Percentiles rank a stretch among this genome's conserved stretches.
Evolutionary conservation across 2,888 invertebrate species (phyloP).

Genomic region (Drosophila nr. perissopoda): DNA sequence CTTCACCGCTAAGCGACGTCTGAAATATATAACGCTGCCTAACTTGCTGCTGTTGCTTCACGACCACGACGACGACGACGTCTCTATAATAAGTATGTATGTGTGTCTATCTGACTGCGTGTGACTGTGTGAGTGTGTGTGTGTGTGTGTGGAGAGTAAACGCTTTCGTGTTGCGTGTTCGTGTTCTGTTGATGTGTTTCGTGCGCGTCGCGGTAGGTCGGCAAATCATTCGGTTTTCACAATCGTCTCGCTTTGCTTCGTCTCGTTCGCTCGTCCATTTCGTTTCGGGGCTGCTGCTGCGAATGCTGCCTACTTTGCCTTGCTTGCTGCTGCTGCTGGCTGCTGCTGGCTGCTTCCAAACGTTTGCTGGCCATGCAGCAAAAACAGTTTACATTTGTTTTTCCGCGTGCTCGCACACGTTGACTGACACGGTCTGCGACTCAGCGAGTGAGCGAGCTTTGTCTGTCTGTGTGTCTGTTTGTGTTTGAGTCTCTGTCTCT

Average conservation of each 20-base stretch:
- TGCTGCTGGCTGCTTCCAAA: constrained; percentile 57
- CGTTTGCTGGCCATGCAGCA: constrained; percentile 69
- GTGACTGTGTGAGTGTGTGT: not conserved
- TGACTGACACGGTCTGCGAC: constrained; percentile 75
- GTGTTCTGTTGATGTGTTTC: constrained; percentile 41
- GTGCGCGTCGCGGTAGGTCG: constrained; percentile 20
- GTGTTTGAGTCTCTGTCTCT: constrained; percentile 13
- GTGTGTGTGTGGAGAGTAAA: not conserved
- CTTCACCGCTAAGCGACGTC: constrained; percentile 78
- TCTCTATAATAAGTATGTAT: constrained; percentile 31
- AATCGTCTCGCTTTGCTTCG: constrained; percentile 13
- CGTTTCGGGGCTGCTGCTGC: constrained; percentile 7
- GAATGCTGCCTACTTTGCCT: constrained; percentile 3
- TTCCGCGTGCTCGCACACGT: constrained; percentile 86
- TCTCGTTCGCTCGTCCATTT: constrained; percentile 12
- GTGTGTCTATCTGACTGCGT: constrained; percentile 6
- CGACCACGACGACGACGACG: constrained; percentile 22
- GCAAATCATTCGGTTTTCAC: constrained; percentile 6
- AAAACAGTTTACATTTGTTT: constrained; percentile 86
- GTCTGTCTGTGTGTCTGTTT: constrained; percentile 43
- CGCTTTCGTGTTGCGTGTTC: constrained; percentile 14
- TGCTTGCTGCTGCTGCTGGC: constrained; percentile 15
- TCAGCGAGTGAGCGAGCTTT: constrained; percentile 57
- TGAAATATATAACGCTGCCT: constrained; percentile 57
- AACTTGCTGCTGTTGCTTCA: constrained; percentile 45